Conservation (phyloP, 2,797 vertebrate genomes). For the Hydrophis major region DNA sequence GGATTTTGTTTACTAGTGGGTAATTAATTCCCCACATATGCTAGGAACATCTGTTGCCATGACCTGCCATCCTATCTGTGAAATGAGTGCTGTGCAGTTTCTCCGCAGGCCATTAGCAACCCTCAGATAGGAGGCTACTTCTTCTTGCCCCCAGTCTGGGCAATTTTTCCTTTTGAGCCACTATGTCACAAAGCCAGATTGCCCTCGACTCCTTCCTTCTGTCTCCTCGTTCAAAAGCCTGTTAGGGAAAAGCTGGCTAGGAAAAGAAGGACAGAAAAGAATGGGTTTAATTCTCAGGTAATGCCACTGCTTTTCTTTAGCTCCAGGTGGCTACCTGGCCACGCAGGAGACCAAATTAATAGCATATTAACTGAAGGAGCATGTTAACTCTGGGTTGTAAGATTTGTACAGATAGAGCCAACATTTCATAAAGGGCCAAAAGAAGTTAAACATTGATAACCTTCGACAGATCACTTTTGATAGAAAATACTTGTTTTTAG, state of each 20-base stretch:
- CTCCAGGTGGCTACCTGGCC: not conserved
- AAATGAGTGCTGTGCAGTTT: constrained; percentile 90
- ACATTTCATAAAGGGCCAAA: not conserved
- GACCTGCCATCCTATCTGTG: constrained; percentile 95
- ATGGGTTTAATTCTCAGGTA: constrained; percentile 1
- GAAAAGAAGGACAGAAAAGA: constrained; percentile 17
- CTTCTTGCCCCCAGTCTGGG: constrained; percentile 49
- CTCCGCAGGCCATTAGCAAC: constrained; percentile 85
- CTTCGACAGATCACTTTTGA: not conserved
- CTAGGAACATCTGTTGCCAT: constrained; percentile 98
- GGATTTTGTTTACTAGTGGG: constrained; percentile 99
- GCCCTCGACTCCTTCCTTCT: constrained; percentile 23
- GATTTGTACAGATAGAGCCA: not conserved
- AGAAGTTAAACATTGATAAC: not conserved
- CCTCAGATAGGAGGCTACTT: constrained; percentile 72
- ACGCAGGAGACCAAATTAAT: not conserved
- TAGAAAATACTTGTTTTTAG: not conserved
- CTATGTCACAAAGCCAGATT: not conserved
- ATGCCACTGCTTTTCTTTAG: not conserved
- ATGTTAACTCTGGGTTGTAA: not conserved
- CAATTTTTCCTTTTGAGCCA: constrained; percentile 30
- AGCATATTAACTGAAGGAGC: not conserved
- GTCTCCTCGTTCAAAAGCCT: not conserved
- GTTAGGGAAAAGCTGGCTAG: not conserved
- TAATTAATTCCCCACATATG: constrained; percentile 99